These are phyloP conservation scores for Podarcis lilfordi DNA, from an alignment of 2,797 vertebrate species.

Conservation along the genomic window DNA sequence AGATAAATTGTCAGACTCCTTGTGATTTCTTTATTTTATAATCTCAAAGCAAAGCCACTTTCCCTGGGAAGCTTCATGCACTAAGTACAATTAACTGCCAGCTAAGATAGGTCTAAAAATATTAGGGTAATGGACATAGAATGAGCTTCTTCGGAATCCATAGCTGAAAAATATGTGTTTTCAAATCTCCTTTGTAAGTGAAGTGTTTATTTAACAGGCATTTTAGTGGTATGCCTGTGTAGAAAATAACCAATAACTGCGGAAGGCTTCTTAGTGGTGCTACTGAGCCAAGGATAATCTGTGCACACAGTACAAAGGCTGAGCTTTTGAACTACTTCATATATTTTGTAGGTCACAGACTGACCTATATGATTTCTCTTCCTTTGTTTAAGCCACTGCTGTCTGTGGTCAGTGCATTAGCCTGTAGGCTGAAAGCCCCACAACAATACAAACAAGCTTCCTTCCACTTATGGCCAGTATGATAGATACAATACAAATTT, in stretches of 20 bases:
- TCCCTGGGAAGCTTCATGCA: neutral
- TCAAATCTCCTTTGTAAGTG: neutral
- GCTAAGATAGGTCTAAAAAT: neutral
- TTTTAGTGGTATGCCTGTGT: neutral
- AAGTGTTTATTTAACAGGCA: neutral
- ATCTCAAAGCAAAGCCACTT: neutral
- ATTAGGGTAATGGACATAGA: neutral
- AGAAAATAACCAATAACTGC: neutral
- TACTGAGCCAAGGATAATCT: neutral
- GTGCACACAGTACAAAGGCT: neutral
- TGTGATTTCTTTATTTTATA: neutral
- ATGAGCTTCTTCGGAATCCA: conserved; percentile 11
- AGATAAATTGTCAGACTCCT: conserved; percentile 24
- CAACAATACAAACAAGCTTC: neutral
- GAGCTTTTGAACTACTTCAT: neutral
- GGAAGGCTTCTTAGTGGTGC: neutral
- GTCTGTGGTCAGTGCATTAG: rapidly evolving
- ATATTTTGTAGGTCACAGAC: conserved; percentile 41
- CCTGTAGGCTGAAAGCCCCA: neutral
- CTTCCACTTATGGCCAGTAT: conserved; percentile 1
- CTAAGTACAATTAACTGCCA: neutral
- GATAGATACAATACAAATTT: neutral
- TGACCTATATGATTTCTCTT: conserved; percentile 48
- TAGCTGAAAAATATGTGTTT: conserved; percentile 21
- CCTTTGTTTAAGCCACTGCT: conserved; percentile 11